Base-by-base conservation (phyloP, 2,797 vertebrate species). In the Chelidonichthys spinosus region DNA sequence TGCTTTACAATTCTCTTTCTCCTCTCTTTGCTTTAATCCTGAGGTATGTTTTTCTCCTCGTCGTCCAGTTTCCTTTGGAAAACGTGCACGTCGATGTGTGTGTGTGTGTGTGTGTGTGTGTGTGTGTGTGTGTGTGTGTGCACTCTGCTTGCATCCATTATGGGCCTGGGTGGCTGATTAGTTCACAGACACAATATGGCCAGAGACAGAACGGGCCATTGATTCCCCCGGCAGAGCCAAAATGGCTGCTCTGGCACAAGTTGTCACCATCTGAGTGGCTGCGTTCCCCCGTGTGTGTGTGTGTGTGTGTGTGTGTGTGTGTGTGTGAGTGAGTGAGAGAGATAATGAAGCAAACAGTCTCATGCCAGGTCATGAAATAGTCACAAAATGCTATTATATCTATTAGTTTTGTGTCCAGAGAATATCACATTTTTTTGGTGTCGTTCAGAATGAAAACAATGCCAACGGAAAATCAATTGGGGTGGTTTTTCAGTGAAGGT, bases 161-260 rank as follows among this genome's bases (percentile, higher is more conserved):
- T 63, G 75, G 56, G 69, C 79, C 74, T 83, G 66, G 53, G 67
- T 74, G 84, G 70, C 81, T 85, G 86, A 87, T 86, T 85, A 83
- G 65, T 74, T 86, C 79, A 75, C 82, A 77, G 67, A 79, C 73
- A 82, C 87, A 86, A 85, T 89, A 85, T 79, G 82, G 63, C 69
- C 71, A 79, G 44, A 81, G 73, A 84, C 67, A 79, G 60, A 84
- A 84, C 56, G 73, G 81, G 40, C 54, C 78, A 85, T 72, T 88
- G 78, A 87, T 74, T 81, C 72, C 76, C 74, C 32, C 25, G 32
- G 83, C 53, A 62, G 82, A 79, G 82, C 82, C 79, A 88, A 86
- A 84, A 88, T 88, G 85, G 85, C 86, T 68, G 77, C 78, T 71
- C 60, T 49, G 74, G 36, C 60, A n/a, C 70, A 69, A 80, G 76